A percentile compares a stretch with the other conserved stretches of the same genome.
phyloP scores from a whole-genome alignment of 1,140 invertebrate genomes.

The Lordiphosa collinella region DNA sequence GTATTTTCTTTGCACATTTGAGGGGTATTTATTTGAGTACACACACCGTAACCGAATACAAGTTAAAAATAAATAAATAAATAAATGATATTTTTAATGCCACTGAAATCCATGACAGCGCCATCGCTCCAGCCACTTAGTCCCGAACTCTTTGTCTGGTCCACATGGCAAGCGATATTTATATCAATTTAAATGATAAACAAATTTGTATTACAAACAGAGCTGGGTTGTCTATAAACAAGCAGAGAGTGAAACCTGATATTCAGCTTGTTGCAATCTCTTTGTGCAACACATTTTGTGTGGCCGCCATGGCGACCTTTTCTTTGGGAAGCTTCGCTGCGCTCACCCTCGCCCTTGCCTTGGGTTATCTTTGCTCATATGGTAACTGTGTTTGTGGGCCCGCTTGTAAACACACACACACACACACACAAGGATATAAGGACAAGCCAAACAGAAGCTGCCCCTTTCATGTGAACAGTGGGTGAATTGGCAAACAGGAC shows the following conservation, averaged over 20 bases:
- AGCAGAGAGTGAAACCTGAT: constrained; percentile 26
- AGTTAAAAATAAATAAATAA: too few species aligned
- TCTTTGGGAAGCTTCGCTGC: constrained; percentile 7
- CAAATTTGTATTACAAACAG: constrained; percentile 42
- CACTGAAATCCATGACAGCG: neutral
- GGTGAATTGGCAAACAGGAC: constrained; percentile 36
- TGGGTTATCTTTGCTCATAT: constrained; percentile 6
- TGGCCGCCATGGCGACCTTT: constrained; percentile 39
- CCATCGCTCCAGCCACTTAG: constrained; percentile 8
- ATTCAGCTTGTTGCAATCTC: constrained; percentile 37
- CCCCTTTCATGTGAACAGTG: constrained; percentile 37
- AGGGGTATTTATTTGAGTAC: too few species aligned
- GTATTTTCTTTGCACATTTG: too few species aligned
- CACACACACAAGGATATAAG: constrained; percentile 36
- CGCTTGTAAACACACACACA: constrained; percentile 30
- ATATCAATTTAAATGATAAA: constrained; percentile 68
- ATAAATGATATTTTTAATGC: too few species aligned
- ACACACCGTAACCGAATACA: too few species aligned
- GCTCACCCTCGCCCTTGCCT: neutral
- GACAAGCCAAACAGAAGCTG: constrained; percentile 57
- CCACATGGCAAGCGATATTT: constrained; percentile 37
- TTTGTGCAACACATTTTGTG: constrained; percentile 35
- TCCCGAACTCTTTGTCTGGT: neutral
- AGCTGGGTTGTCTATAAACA: constrained; percentile 27
- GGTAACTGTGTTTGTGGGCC: constrained; percentile 33